Evolutionary conservation across 2,113 vertebrate genomes (phyloP).

Genomic region (Struthidea cinerea): DNA sequence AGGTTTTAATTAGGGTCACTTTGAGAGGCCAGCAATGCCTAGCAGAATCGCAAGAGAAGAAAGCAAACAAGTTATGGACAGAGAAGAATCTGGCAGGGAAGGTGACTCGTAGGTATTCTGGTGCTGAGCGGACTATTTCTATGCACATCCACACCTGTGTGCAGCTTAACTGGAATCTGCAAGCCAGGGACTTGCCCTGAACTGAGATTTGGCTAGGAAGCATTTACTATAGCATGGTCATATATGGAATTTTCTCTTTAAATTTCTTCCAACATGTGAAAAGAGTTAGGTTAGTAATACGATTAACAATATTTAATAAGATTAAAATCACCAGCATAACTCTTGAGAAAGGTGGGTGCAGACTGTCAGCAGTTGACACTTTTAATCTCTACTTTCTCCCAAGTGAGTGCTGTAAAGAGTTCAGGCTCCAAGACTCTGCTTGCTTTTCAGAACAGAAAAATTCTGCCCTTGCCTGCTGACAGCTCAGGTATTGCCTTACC

Average conservation of each 20-base stretch:
- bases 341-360: conserved; percentile 15
- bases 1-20: background rate
- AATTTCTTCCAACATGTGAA: conserved; percentile 50
- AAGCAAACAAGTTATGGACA: background rate
- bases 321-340: conserved; percentile 61
- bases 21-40: background rate
- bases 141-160: background rate
- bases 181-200: background rate
- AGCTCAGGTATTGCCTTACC: conserved; percentile 49
- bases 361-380: conserved; percentile 21
- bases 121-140: background rate
- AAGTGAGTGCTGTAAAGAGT: background rate
- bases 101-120: background rate
- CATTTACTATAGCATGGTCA: background rate
- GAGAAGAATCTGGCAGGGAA: background rate
- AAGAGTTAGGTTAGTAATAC: conserved; percentile 60
- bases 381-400: background rate
- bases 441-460: background rate
- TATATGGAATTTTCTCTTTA: conserved; percentile 36
- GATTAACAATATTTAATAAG: conserved; percentile 59
- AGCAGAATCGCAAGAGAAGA: background rate
- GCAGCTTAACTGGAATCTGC: background rate
- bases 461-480: background rate
- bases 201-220: background rate
- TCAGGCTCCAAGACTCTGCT: background rate